Conservation (phyloP, 2,797 vertebrate genomes). For the Eidolon dupreanum region DNA sequence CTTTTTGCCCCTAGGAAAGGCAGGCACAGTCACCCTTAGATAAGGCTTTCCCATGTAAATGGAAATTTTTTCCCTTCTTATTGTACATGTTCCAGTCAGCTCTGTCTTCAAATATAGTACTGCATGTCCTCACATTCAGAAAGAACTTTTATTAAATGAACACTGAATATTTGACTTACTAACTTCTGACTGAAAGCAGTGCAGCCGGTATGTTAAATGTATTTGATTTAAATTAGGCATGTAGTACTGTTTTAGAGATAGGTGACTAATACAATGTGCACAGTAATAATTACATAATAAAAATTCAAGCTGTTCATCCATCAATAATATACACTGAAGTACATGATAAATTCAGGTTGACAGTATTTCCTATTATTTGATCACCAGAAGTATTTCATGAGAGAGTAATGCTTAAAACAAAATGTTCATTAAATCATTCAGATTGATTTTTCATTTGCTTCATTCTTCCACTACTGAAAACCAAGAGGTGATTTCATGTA, state of each 20-base stretch:
- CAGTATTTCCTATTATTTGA: constrained; percentile 46
- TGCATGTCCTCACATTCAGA: neutral
- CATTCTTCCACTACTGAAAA: constrained; percentile 37
- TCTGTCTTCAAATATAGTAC: neutral
- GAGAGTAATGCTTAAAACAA: neutral
- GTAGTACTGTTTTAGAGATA: constrained; percentile 29
- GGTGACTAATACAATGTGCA: neutral
- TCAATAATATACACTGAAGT: neutral
- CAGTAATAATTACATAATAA: constrained; percentile 11
- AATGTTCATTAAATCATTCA: constrained; percentile 38
- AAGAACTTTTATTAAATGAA: constrained; percentile 16
- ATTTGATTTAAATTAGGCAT: constrained; percentile 29
- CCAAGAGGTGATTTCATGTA: neutral
- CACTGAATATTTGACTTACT: neutral
- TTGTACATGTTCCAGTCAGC: neutral
- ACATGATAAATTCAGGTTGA: neutral
- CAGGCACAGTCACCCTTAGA: neutral
- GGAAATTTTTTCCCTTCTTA: neutral
- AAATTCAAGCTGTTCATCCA: neutral
- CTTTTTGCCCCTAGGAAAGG: neutral
- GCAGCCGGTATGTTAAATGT: neutral
- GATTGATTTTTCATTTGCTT: neutral
- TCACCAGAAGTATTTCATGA: constrained; percentile 30
- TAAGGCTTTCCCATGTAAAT: neutral
- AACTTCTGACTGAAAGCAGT: constrained; percentile 1